Conservation (phyloP, 2,797 vertebrate genomes). For the Anabacerthia variegaticeps region DNA sequence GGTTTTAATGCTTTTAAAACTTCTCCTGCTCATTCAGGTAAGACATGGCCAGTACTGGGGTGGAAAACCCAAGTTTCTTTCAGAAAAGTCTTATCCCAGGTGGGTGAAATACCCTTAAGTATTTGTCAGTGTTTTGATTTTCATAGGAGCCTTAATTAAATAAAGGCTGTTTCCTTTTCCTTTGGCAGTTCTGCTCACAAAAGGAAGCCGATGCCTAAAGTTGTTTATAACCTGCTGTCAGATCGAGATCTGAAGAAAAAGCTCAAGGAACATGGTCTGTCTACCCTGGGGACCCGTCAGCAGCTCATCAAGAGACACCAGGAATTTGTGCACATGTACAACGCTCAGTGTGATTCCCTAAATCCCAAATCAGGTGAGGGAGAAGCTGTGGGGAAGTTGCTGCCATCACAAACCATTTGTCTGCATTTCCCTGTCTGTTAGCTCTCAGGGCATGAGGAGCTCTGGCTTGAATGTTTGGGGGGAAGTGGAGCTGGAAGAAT, state of each 20-base stretch:
- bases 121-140: background rate
- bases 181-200: constrained; percentile 75
- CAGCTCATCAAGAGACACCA: constrained; percentile 88
- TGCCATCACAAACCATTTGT: background rate
- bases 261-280: constrained; percentile 85
- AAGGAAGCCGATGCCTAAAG: constrained; percentile 85
- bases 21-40: background rate
- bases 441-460: accelerated
- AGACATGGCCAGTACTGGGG: background rate
- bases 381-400: background rate
- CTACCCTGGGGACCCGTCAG: constrained; percentile 83
- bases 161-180: background rate
- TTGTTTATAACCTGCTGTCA: constrained; percentile 91
- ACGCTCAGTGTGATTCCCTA: constrained; percentile 90
- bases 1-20: background rate
- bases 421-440: background rate
- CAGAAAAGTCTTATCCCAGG: background rate
- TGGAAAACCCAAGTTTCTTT: background rate
- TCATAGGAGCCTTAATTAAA: background rate
- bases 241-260: constrained; percentile 86
- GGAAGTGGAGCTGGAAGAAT: background rate
- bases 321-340: constrained; percentile 90
- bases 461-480: background rate
- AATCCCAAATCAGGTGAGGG: constrained; percentile 86
- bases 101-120: background rate